Percentiles rank a stretch among this genome's conserved stretches.
Conservation (phyloP, 2,888 invertebrate species). For the Cepaea hortensis region DNA sequence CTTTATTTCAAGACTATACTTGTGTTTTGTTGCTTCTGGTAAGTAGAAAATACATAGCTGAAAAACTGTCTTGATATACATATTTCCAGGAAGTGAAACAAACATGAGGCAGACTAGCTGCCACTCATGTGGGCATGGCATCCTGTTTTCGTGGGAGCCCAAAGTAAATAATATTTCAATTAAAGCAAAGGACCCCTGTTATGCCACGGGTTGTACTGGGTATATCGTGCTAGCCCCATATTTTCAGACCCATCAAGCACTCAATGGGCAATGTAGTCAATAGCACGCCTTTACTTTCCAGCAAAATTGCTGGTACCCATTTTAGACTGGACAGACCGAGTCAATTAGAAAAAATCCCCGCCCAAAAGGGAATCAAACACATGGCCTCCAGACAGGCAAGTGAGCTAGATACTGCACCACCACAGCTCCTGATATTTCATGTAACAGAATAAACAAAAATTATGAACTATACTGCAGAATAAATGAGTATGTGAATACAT, state of each 20-base stretch:
- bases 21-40: conserved; percentile 23
- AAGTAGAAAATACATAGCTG: conserved; percentile 43
- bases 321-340: too few species aligned
- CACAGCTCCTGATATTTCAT: too few species aligned
- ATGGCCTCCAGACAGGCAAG: too few species aligned
- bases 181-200: background rate
- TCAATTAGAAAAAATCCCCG: too few species aligned
- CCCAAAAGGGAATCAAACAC: too few species aligned
- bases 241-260: too few species aligned
- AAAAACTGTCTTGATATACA: conserved; percentile 41
- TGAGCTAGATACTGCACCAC: too few species aligned
- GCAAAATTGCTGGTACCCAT: too few species aligned
- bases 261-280: too few species aligned
- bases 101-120: background rate
- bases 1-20: conserved; percentile 42
- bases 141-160: background rate
- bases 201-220: too few species aligned
- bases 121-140: background rate
- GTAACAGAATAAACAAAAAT: conserved; percentile 17
- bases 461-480: conserved; percentile 6
- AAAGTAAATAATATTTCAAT: background rate
- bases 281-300: too few species aligned
- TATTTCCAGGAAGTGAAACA: background rate
- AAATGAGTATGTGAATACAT: conserved; percentile 39
- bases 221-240: too few species aligned